Conservation (phyloP, 2,113 vertebrate species). For the Crocuta crocuta region DNA sequence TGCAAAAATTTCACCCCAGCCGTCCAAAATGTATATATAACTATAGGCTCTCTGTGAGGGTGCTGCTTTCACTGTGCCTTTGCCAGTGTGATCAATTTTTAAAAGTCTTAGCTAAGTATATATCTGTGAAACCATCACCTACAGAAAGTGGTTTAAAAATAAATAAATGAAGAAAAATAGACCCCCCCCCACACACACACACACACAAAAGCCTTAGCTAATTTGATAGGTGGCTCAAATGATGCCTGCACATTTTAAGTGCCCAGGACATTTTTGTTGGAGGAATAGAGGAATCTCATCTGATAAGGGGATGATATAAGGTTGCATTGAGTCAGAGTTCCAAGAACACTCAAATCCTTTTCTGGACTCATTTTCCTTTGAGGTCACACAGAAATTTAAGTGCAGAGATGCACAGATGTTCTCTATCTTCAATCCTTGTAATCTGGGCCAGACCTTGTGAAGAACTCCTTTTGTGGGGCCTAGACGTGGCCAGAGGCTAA, state of each 20-base stretch:
- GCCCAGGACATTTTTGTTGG: slow-evolving; percentile 18
- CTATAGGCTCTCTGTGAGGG: not conserved
- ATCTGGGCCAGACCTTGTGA: not conserved
- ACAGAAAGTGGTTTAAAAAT: not conserved
- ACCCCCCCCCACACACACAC: too few species aligned
- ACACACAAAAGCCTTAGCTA: not conserved
- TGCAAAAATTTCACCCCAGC: slow-evolving; percentile 16
- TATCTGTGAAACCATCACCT: not conserved
- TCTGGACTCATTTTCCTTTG: not conserved
- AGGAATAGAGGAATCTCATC: slow-evolving; percentile 3
- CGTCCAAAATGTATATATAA: not conserved
- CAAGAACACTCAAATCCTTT: not conserved
- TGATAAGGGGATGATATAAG: slow-evolving; percentile 27
- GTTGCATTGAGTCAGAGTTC: slow-evolving; percentile 23
- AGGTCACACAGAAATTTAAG: not conserved
- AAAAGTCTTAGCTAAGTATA: slow-evolving; percentile 36
- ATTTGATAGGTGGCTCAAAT: slow-evolving; percentile 37
- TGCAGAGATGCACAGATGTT: not conserved
- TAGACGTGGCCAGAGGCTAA: not conserved
- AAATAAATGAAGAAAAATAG: slow-evolving; percentile 4
- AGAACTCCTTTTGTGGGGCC: slow-evolving; percentile 5
- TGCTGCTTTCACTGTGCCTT: not conserved
- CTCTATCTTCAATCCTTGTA: not conserved
- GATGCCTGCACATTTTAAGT: not conserved
- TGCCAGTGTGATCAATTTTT: slow-evolving; percentile 34